Conservation (phyloP, 2,113 vertebrate species). For the Mastomys natalensis region DNA sequence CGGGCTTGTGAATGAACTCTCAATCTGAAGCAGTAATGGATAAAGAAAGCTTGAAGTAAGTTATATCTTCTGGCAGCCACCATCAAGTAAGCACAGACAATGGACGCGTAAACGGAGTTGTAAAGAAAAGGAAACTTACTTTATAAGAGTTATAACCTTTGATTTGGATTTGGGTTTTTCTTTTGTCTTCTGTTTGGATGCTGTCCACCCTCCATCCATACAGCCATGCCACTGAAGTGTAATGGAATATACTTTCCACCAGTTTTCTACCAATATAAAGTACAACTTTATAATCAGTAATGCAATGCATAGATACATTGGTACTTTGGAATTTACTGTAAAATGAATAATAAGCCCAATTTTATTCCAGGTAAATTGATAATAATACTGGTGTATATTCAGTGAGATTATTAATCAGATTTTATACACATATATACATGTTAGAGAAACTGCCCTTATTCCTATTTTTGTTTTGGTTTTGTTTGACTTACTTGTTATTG, state of each 20-base stretch:
- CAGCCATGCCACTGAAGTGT: background rate
- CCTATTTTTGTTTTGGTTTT: background rate
- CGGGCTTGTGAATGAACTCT: too few species aligned
- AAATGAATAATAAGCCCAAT: constrained; percentile 34
- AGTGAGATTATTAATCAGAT: constrained; percentile 6
- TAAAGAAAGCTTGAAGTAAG: background rate
- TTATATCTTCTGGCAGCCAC: background rate
- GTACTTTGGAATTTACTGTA: background rate
- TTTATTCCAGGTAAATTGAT: background rate
- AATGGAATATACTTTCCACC: background rate
- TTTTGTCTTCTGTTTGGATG: background rate
- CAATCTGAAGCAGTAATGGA: background rate
- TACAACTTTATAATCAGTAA: constrained; percentile 21
- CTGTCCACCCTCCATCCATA: background rate
- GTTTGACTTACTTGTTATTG: background rate
- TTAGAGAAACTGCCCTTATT: background rate
- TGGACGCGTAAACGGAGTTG: background rate
- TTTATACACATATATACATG: background rate
- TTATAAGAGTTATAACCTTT: background rate
- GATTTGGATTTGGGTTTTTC: background rate
- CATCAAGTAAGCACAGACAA: background rate
- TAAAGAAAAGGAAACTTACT: background rate
- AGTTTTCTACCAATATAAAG: background rate
- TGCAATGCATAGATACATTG: background rate
- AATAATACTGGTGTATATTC: background rate